Conservation (phyloP, 2,797 vertebrate species). For the Macropus fuliginosus region DNA sequence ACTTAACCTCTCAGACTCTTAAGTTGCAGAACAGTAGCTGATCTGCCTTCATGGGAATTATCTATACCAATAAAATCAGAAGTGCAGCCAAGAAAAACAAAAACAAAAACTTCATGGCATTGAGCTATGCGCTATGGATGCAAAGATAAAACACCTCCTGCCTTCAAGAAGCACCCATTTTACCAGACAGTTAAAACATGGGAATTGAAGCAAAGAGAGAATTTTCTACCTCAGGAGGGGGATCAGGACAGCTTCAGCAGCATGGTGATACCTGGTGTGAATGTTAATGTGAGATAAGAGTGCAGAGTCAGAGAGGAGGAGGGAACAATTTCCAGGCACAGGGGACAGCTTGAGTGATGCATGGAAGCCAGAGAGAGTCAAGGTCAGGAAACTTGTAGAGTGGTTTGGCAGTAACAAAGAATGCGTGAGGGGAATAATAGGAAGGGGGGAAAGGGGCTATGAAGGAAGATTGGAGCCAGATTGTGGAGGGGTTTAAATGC, state of each 20-base stretch:
- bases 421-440: neutral
- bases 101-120: neutral
- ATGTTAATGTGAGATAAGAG: neutral
- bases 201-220: neutral
- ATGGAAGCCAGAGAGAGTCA: neutral
- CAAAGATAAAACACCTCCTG: neutral
- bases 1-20: neutral
- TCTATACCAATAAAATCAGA: neutral
- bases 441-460: neutral
- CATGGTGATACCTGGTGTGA: neutral
- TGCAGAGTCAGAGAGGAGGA: neutral
- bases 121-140: neutral
- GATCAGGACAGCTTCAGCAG: neutral
- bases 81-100: neutral
- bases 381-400: neutral
- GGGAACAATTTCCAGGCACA: neutral
- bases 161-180: neutral
- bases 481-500: neutral
- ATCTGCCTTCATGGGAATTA: neutral
- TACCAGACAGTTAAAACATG: neutral
- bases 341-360: neutral
- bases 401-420: neutral
- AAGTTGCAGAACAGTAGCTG: neutral
- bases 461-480: neutral
- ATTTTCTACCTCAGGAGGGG: neutral